Evolutionary conservation across 2,797 vertebrate genomes (phyloP).

Genomic region (Triplophysa yarkandensis): DNA sequence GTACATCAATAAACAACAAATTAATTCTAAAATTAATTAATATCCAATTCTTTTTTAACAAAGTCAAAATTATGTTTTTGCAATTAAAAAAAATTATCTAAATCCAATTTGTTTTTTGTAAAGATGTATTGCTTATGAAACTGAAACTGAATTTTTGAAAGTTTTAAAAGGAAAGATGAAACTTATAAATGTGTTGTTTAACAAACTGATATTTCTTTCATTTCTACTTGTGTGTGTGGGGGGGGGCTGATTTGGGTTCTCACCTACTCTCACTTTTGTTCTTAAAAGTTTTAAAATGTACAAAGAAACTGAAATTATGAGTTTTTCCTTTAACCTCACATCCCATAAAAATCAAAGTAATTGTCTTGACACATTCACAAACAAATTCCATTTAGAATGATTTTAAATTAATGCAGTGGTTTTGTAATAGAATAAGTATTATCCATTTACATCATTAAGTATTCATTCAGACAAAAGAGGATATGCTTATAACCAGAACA

Average conservation of each 20-base stretch:
- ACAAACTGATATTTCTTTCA: not conserved
- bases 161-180: not conserved
- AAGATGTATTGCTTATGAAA: not conserved
- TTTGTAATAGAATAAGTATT: not conserved
- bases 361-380: slow-evolving; percentile 12
- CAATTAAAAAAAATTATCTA: not conserved
- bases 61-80: not conserved
- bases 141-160: too few species aligned
- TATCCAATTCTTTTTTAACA: not conserved
- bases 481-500: not conserved
- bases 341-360: slow-evolving; percentile 15
- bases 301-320: slow-evolving; percentile 36
- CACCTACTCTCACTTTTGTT: slow-evolving; percentile 25
- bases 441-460: not conserved
- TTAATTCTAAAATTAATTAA: not conserved
- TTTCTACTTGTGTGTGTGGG: not conserved
- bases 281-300: slow-evolving; percentile 11
- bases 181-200: not conserved
- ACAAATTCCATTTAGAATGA: slow-evolving; percentile 1
- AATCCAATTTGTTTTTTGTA: not conserved
- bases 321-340: slow-evolving; percentile 11
- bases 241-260: slow-evolving; percentile 8
- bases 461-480: not conserved
- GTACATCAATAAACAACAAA: not conserved
- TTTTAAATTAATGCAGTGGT: not conserved